A percentile compares a stretch with the other conserved stretches of the same genome.
Evolutionary conservation across 2,797 vertebrate species (phyloP).

Genomic region (Champsocephalus esox): DNA sequence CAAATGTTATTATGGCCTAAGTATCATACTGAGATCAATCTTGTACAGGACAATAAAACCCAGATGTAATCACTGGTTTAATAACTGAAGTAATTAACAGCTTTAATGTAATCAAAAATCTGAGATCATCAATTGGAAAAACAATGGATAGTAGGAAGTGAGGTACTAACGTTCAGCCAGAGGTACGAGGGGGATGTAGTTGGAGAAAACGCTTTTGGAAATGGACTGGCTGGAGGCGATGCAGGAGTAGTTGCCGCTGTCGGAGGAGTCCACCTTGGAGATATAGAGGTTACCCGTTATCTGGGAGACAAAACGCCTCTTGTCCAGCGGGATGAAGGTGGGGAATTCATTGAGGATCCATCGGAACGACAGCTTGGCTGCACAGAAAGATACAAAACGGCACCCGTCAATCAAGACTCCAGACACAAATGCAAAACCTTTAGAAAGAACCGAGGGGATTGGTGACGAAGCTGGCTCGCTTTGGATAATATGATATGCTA

Average conservation of each 20-base stretch:
- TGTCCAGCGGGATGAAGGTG: conserved; percentile 92
- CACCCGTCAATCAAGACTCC: conserved; percentile 55
- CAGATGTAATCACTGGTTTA: not conserved
- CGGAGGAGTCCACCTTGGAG: conserved; percentile 92
- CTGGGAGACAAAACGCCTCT: conserved; percentile 95
- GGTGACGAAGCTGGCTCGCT: conserved; percentile 20
- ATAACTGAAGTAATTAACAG: not conserved
- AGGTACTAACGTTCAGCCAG: conserved; percentile 89
- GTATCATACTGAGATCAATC: too few species aligned
- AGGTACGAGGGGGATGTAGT: conserved; percentile 95
- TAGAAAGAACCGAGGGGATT: conserved; percentile 21
- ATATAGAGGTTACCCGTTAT: conserved; percentile 97
- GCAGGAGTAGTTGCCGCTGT: conserved; percentile 97
- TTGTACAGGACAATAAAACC: conserved; percentile 1
- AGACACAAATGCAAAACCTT: conserved; percentile 10
- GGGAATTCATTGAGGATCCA: conserved; percentile 99
- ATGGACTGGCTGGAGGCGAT: conserved; percentile 95
- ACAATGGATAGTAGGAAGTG: conserved; percentile 7
- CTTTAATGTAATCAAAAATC: conserved; percentile 3
- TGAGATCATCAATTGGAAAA: conserved; percentile 3
- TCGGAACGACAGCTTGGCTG: conserved; percentile 94
- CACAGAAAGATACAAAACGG: conserved; percentile 48
- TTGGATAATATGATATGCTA: conserved; percentile 52
- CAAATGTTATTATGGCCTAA: not conserved
- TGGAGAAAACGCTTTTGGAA: conserved; percentile 99